A percentile compares a stretch with the other conserved stretches of the same genome.
Conservation (phyloP, 2,797 vertebrate species). For the Calcarius lapponicus region DNA sequence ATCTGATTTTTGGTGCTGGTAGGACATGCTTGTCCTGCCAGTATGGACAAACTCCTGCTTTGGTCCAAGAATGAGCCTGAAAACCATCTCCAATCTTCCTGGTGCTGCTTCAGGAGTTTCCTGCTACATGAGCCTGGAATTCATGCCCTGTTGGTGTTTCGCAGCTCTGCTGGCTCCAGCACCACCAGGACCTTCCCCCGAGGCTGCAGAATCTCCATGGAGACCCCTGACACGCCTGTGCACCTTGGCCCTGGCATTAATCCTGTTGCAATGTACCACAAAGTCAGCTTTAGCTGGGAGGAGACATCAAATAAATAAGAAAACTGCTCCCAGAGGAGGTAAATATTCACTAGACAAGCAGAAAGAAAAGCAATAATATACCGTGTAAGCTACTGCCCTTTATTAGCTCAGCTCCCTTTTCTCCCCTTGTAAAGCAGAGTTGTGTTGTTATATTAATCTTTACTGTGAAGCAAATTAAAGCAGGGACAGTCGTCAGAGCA, state of each 20-base stretch:
- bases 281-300: conserved; percentile 36
- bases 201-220: not conserved
- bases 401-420: conserved; percentile 46
- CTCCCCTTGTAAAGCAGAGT: conserved; percentile 45
- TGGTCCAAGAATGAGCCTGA: accelerated
- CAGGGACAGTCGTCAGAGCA: conserved; percentile 49
- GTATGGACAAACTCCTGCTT: not conserved
- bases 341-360: conserved; percentile 55
- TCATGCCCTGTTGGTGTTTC: not conserved
- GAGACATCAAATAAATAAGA: conserved; percentile 49
- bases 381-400: conserved; percentile 43
- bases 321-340: conserved; percentile 50
- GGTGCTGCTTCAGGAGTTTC: not conserved
- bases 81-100: not conserved
- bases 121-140: not conserved
- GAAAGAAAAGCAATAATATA: conserved; percentile 64
- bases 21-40: not conserved
- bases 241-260: not conserved
- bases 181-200: not conserved
- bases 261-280: not conserved
- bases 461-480: conserved; percentile 62
- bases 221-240: not conserved
- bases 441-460: conserved; percentile 54
- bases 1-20: not conserved
- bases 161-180: not conserved